phyloP scores from a whole-genome alignment of 2,113 vertebrate species.

The Notothenia rossii region DNA sequence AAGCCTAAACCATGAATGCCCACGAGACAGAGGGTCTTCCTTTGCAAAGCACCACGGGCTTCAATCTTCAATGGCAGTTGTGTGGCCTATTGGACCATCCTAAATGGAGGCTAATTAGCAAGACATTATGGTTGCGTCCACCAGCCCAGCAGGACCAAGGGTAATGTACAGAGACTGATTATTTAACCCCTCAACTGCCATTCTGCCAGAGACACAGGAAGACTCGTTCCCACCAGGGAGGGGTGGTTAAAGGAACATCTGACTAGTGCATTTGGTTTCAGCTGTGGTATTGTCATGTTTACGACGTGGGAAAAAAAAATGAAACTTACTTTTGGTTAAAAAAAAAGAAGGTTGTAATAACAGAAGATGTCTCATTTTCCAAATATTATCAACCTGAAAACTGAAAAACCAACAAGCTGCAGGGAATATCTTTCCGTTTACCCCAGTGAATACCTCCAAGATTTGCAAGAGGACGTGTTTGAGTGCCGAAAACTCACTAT shows the following conservation, averaged over 20 bases:
- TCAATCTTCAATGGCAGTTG: slow-evolving; percentile 59
- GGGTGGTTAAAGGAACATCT: slow-evolving; percentile 19
- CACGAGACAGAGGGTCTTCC: slow-evolving; percentile 68
- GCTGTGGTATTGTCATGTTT: neutral
- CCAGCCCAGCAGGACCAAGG: slow-evolving; percentile 68
- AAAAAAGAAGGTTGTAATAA: neutral
- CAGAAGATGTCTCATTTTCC: slow-evolving; percentile 6
- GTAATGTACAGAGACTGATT: slow-evolving; percentile 75
- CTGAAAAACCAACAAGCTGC: slow-evolving; percentile 15
- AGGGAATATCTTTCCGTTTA: slow-evolving; percentile 26
- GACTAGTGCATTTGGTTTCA: slow-evolving; percentile 20
- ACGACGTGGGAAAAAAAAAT: neutral
- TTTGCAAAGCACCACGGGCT: slow-evolving; percentile 67
- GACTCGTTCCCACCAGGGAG: slow-evolving; percentile 56
- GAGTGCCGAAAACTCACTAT: slow-evolving; percentile 67
- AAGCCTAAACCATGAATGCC: slow-evolving; percentile 56
- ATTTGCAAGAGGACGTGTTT: slow-evolving; percentile 59
- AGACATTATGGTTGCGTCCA: slow-evolving; percentile 72
- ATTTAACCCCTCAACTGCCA: slow-evolving; percentile 73
- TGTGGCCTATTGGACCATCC: slow-evolving; percentile 69
- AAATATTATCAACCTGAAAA: slow-evolving; percentile 39
- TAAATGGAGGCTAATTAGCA: slow-evolving; percentile 82
- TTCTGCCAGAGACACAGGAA: slow-evolving; percentile 57
- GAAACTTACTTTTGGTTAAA: neutral
- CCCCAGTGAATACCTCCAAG: slow-evolving; percentile 36